These are phyloP conservation scores for Xiphorhynchus elegans DNA, from an alignment of 2,113 vertebrate species.

Conservation along the genomic window DNA sequence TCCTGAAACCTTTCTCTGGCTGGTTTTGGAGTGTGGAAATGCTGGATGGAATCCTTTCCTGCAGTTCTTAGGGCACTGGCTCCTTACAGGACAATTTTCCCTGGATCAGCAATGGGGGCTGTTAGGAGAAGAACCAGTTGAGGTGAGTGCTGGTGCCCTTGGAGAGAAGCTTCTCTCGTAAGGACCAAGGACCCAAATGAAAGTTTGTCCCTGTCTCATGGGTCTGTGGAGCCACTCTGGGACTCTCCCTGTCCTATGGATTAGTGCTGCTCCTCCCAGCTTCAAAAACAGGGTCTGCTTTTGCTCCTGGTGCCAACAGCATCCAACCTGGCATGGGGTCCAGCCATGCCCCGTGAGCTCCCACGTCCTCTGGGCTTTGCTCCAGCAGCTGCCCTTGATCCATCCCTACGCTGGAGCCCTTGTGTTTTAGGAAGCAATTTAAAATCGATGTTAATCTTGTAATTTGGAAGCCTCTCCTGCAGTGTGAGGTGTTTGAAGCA, in stretches of 20 bases:
- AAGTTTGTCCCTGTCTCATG: fast-evolving
- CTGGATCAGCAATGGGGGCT: fast-evolving
- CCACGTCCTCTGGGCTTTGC: not conserved
- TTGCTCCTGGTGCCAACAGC: not conserved
- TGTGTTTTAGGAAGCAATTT: slow-evolving; percentile 30
- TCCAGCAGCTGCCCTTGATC: not conserved
- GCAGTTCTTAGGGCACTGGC: fast-evolving
- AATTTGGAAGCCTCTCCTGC: slow-evolving; percentile 14
- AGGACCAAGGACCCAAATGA: fast-evolving
- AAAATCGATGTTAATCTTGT: slow-evolving; percentile 42
- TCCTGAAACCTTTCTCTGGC: not conserved
- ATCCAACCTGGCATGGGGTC: fast-evolving
- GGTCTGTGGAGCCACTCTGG: not conserved
- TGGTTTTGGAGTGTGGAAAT: not conserved
- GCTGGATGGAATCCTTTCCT: not conserved
- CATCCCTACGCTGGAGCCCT: not conserved
- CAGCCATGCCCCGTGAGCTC: fast-evolving
- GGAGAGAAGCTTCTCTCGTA: fast-evolving
- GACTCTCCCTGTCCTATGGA: not conserved
- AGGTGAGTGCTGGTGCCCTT: not conserved
- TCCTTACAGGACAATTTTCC: fast-evolving
- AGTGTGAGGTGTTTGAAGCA: not conserved
- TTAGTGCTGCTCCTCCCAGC: not conserved
- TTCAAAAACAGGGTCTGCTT: not conserved
- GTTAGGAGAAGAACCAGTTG: not conserved